Evolutionary conservation across 1,140 invertebrate species (phyloP).

Genomic region (Aphaenogaster floridana): DNA sequence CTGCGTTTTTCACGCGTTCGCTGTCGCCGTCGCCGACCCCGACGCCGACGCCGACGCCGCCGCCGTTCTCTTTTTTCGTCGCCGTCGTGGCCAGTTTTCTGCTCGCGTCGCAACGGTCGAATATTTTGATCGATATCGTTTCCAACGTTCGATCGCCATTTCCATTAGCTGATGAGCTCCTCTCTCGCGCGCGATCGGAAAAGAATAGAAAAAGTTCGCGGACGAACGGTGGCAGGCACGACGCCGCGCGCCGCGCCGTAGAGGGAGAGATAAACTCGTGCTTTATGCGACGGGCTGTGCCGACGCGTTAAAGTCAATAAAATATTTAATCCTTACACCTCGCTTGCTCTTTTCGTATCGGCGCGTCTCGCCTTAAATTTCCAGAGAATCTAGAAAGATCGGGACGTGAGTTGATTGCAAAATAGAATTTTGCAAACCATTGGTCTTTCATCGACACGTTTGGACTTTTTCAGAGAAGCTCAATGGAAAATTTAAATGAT

Average conservation of each 20-base stretch:
- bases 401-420: neutral
- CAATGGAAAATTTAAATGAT: constrained; percentile 26
- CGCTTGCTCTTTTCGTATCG: neutral
- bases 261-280: constrained; percentile 16
- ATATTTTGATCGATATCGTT: constrained; percentile 78
- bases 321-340: constrained; percentile 51
- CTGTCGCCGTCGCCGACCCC: too few species aligned
- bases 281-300: neutral
- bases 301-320: constrained; percentile 37
- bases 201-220: constrained; percentile 54
- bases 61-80: constrained; percentile 46
- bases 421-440: neutral
- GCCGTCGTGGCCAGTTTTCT: constrained; percentile 16
- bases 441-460: neutral
- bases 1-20: neutral
- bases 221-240: constrained; percentile 21
- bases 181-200: constrained; percentile 27
- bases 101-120: constrained; percentile 42
- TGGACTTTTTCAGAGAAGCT: neutral
- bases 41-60: neutral
- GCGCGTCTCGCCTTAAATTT: neutral
- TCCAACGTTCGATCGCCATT: constrained; percentile 75
- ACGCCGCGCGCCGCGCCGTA: neutral
- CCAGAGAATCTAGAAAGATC: neutral
- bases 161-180: constrained; percentile 79